Evolutionary conservation across 2,888 invertebrate genomes (phyloP), one percentile per base, ranked within the genome.

Genomic region (Leptopilina myrica): DNA sequence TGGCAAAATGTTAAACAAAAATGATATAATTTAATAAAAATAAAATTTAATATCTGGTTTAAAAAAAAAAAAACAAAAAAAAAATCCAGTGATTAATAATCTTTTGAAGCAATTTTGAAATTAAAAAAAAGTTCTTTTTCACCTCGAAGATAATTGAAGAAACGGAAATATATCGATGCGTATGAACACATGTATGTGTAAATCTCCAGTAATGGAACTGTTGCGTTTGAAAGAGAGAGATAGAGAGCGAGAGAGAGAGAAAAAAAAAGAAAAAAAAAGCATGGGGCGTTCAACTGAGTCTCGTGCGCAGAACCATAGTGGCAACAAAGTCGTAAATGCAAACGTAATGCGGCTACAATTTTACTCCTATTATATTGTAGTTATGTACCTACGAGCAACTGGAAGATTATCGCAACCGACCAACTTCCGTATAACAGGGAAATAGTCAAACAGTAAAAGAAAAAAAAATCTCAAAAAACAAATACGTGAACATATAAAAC

Each of bases 271-370:
- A 11, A 49, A 53, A 49, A 69, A 49, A 69, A 69, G 53, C 14
- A 12, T 56, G 49, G 69, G 14, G 69, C 69, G 20, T 69, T 69
- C 69, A 69, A 69, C 69, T 69, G 49, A 14, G 49, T 69, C 67
- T 69, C 20, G 67, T 69, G 49, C 49, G 67, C 67, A 15, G 46
- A 46, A 46, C 46, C 43, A 67, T 67, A 26, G 64, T 40, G 40
- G 64, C 64, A 64, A 64, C 64, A 40, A 64, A 64, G 64, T 64
- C 64, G 64, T 64, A 64, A 64, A 64, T 64, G 56, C 33, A 73
- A 56, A 56, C 69, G 69, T 73, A 64, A 26, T 14, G 64, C 20
- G 64, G 14, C 64, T 64, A 64, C 64, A 64, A 64, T 64, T 64
- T 33, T 64, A 64, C 64, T 64, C 40, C 64, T 64, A 64, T 64